These are phyloP conservation scores for Eupithecia subfuscata DNA, from an alignment of 2,888 invertebrate genomes.

Conservation along the genomic window DNA sequence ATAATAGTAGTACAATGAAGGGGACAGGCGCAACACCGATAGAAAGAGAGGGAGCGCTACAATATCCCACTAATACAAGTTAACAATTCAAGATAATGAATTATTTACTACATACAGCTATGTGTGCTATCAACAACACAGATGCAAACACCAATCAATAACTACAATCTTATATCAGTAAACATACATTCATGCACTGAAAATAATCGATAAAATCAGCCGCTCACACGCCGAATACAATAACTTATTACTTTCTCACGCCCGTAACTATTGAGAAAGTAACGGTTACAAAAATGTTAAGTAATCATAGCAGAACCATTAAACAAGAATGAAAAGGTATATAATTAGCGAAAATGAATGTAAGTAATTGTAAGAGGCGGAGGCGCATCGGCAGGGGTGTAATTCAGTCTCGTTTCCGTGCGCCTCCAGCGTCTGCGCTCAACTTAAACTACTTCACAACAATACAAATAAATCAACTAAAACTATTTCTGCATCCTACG, in stretches of 20 bases:
- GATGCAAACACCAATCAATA: constrained; percentile 43
- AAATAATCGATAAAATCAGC: constrained; percentile 65
- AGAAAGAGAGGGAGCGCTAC: constrained; percentile 58
- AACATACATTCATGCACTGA: constrained; percentile 61
- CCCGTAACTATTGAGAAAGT: constrained; percentile 48
- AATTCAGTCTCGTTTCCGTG: constrained; percentile 80
- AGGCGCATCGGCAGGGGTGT: constrained; percentile 74
- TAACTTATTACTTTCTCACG: neutral
- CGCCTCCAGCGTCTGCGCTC: constrained; percentile 67
- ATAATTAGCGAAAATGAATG: constrained; percentile 72
- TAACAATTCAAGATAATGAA: constrained; percentile 62
- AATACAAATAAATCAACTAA: constrained; percentile 80
- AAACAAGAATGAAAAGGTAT: constrained; percentile 74
- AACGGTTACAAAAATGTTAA: constrained; percentile 71
- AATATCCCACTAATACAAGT: constrained; percentile 61
- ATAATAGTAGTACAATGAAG: constrained; percentile 54
- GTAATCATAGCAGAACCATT: constrained; percentile 73
- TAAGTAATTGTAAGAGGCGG: constrained; percentile 62
- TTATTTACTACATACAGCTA: constrained; percentile 53
- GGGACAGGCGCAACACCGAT: constrained; percentile 59
- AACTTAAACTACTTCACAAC: constrained; percentile 82
- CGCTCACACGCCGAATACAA: constrained; percentile 74
- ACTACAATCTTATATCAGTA: constrained; percentile 43
- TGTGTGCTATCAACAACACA: constrained; percentile 54
- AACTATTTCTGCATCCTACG: constrained; percentile 78